Evolutionary conservation across 2,113 vertebrate species (phyloP).

Genomic region (Amphiprion ocellaris): DNA sequence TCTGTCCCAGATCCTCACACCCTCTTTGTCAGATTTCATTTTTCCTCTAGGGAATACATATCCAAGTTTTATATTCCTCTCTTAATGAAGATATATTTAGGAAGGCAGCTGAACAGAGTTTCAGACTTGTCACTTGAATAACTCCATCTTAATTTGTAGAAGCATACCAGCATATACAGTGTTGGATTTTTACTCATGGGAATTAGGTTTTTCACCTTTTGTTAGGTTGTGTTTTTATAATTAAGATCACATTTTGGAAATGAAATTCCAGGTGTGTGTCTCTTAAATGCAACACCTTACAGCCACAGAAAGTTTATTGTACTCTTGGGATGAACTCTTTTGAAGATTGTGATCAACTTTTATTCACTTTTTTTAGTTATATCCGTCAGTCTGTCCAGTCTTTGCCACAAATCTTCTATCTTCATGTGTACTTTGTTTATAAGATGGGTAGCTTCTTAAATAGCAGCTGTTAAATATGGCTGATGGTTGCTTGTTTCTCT

Average conservation of each 20-base stretch:
- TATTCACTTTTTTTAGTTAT: conserved; percentile 26
- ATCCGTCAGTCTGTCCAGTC: background rate
- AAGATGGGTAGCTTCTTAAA: background rate
- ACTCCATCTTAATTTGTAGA: conserved; percentile 24
- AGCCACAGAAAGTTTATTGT: background rate
- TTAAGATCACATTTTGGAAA: conserved; percentile 16
- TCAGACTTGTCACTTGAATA: conserved; percentile 1
- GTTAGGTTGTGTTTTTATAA: conserved; percentile 9
- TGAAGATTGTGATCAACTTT: conserved; percentile 27
- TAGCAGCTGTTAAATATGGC: background rate
- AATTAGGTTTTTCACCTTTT: conserved; percentile 2
- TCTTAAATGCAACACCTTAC: background rate
- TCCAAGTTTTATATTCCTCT: background rate
- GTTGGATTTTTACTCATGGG: conserved; percentile 11
- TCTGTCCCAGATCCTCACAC: conserved; percentile 19
- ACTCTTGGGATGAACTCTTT: background rate
- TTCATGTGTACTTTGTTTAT: conserved; percentile 10
- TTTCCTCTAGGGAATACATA: conserved; percentile 20
- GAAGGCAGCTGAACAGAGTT: background rate
- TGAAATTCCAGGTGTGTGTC: background rate
- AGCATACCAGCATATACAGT: background rate
- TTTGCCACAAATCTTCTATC: background rate
- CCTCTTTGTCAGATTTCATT: conserved; percentile 4
- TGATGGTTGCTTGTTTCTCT: no score
- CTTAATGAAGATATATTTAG: conserved; percentile 48